phyloP scores from a whole-genome alignment of 2,888 invertebrate genomes.

The Cheilosia vernalis region DNA sequence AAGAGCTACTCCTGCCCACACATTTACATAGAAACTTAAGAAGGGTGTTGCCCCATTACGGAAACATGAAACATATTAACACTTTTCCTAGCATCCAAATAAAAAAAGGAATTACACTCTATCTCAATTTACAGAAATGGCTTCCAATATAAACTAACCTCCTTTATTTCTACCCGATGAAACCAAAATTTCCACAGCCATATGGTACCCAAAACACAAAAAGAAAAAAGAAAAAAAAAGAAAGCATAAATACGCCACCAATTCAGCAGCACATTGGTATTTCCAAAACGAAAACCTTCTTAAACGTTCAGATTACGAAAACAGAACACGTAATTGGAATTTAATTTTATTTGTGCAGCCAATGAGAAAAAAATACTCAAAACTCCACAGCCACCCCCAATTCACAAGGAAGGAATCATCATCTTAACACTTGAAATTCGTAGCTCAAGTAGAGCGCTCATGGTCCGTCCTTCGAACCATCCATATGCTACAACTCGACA shows the following conservation, averaged over 20 bases:
- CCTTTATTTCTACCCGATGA: slow-evolving; percentile 47
- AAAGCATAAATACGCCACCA: slow-evolving; percentile 35
- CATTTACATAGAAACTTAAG: not conserved
- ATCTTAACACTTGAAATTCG: slow-evolving; percentile 23
- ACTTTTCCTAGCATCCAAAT: not conserved
- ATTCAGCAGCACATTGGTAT: slow-evolving; percentile 37
- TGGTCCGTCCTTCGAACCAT: not conserved
- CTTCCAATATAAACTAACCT: slow-evolving; percentile 47
- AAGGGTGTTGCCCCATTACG: not conserved
- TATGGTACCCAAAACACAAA: slow-evolving; percentile 41
- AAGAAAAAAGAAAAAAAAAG: slow-evolving; percentile 14
- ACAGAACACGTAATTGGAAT: slow-evolving; percentile 73
- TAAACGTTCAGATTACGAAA: slow-evolving; percentile 61
- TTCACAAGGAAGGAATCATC: slow-evolving; percentile 17
- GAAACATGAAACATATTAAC: not conserved
- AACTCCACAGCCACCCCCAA: not conserved
- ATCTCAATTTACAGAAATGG: slow-evolving; percentile 33
- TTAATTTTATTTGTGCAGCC: slow-evolving; percentile 73
- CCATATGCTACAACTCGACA: slow-evolving; percentile 26
- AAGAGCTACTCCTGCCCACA: no score
- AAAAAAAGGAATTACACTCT: slow-evolving; percentile 5
- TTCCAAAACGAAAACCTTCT: slow-evolving; percentile 46
- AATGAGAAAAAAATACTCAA: slow-evolving; percentile 31
- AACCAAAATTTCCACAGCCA: slow-evolving; percentile 62
- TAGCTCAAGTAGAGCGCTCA: slow-evolving; percentile 21